phyloP scores from a whole-genome alignment of 2,888 invertebrate genomes.

The Leptinotarsa peninsularis region DNA sequence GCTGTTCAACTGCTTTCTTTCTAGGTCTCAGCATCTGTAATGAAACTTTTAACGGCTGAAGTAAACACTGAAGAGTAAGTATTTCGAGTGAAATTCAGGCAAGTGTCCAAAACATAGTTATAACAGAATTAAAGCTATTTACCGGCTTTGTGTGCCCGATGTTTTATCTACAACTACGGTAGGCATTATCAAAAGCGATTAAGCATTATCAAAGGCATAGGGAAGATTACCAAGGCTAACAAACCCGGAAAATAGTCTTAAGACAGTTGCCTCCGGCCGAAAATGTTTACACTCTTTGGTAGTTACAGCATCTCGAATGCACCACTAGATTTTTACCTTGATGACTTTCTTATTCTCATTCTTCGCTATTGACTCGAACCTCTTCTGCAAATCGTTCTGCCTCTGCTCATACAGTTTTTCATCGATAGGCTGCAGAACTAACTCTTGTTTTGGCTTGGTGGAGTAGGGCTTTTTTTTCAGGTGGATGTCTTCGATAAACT shows the following conservation, averaged over 20 bases:
- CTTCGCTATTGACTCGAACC: constrained; percentile 66
- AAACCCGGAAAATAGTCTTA: no score
- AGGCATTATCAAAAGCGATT: no score
- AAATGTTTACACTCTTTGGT: constrained; percentile 3
- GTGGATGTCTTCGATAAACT: constrained; percentile 69
- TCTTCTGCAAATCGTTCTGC: constrained; percentile 60
- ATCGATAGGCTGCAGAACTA: constrained; percentile 65
- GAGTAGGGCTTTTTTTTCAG: constrained; percentile 59
- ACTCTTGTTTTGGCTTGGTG: constrained; percentile 66
- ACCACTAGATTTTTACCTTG: constrained; percentile 31
- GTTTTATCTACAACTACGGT: no score
- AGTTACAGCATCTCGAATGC: neutral
- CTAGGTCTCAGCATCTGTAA: constrained; percentile 14
- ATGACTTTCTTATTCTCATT: constrained; percentile 69
- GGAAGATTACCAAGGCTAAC: no score
- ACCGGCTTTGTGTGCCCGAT: no score
- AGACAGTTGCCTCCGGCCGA: no score
- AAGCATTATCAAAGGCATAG: no score
- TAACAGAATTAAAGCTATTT: no score
- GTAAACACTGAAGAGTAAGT: neutral
- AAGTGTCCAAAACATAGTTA: no score
- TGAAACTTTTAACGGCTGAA: constrained; percentile 3
- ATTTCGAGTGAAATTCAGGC: no score
- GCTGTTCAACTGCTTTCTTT: constrained; percentile 40
- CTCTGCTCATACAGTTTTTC: constrained; percentile 61